Evolutionary conservation across 2,888 invertebrate genomes (phyloP).

Genomic region (Deilephila elpenor): DNA sequence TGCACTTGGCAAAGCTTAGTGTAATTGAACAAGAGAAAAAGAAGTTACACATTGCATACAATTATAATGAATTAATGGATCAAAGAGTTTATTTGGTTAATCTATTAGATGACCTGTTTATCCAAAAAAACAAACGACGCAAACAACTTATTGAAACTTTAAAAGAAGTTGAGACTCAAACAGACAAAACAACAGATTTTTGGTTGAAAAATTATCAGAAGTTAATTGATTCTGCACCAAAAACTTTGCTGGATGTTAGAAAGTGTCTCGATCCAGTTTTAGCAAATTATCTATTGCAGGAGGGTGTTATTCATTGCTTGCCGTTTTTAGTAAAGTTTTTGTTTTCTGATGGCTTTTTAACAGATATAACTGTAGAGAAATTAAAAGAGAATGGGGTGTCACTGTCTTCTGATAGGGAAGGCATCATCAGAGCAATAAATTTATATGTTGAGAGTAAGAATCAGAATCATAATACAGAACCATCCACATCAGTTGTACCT

Average conservation of each 20-base stretch:
- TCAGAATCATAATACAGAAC: conserved; percentile 55
- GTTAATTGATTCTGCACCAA: conserved; percentile 90
- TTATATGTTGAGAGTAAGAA: conserved; percentile 80
- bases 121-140: conserved; percentile 87
- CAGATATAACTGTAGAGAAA: conserved; percentile 82
- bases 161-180: conserved; percentile 88
- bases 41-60: conserved; percentile 87
- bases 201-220: conserved; percentile 94
- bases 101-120: conserved; percentile 87
- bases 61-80: conserved; percentile 88
- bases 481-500: conserved; percentile 47
- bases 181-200: conserved; percentile 84
- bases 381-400: conserved; percentile 85
- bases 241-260: conserved; percentile 85
- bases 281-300: conserved; percentile 88
- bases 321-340: conserved; percentile 88
- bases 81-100: conserved; percentile 88
- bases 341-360: conserved; percentile 80
- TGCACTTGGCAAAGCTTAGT: conserved; percentile 89
- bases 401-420: conserved; percentile 82
- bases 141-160: conserved; percentile 87
- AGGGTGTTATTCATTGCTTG: conserved; percentile 90
- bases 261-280: conserved; percentile 87
- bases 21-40: conserved; percentile 89
- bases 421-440: conserved; percentile 86